A percentile compares a stretch with the other conserved stretches of the same genome.
Conservation (phyloP, 2,888 invertebrate genomes). For the Oscheius sp. region DNA sequence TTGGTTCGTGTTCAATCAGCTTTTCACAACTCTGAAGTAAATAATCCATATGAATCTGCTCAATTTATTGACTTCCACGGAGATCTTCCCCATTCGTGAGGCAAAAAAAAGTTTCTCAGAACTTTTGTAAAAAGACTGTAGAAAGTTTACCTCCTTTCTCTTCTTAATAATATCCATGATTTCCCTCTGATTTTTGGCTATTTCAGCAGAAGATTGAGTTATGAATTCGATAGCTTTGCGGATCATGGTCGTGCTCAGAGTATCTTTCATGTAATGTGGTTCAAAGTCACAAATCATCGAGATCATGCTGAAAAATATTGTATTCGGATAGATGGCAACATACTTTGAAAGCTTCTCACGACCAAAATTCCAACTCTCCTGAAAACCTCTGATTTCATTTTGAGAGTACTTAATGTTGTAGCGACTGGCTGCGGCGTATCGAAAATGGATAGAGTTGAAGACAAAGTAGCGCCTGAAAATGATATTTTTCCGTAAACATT, state of each 20-base stretch:
- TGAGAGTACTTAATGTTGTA: neutral
- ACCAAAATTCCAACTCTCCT: slow-evolving; percentile 2
- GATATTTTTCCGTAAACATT: neutral
- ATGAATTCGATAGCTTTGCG: slow-evolving; percentile 4
- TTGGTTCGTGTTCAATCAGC: no score
- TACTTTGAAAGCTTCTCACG: slow-evolving; percentile 3
- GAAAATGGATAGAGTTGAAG: slow-evolving; percentile 22
- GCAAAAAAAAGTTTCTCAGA: no score
- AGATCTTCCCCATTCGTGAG: neutral
- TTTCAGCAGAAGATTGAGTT: slow-evolving; percentile 25
- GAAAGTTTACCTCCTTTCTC: neutral
- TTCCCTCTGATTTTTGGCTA: slow-evolving; percentile 23
- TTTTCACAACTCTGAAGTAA: no score
- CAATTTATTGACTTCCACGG: neutral
- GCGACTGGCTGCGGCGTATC: neutral
- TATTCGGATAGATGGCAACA: neutral
- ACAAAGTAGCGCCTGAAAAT: slow-evolving; percentile 10
- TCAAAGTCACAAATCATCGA: neutral
- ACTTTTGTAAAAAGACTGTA: no score
- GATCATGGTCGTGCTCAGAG: slow-evolving; percentile 21
- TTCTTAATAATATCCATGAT: slow-evolving; percentile 20
- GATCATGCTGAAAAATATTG: slow-evolving; percentile 2
- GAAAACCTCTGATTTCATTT: neutral
- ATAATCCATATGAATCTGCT: slow-evolving; percentile 28
- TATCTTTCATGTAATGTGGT: slow-evolving; percentile 16